Base-by-base conservation (phyloP, 2,113 vertebrate species). In the Morone saxatilis region DNA sequence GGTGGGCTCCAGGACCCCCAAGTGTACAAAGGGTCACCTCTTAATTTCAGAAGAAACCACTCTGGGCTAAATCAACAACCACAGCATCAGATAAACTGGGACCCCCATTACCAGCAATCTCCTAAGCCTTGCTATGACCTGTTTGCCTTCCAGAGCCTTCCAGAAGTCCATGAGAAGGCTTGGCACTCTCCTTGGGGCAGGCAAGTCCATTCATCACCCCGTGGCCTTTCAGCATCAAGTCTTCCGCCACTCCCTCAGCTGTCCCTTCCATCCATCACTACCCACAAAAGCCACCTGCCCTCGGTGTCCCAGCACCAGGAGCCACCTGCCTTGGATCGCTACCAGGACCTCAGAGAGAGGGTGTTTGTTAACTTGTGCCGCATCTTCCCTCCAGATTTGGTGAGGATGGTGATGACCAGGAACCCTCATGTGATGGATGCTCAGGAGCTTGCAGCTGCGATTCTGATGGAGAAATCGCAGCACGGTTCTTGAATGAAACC, bases 371-470 rank as follows among this genome's bases (percentile, higher is more conserved):
- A 99, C 92, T 87, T 99, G 92, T 98, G 97, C 83, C 97, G 98
- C 93, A 99, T 99, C 94, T 99, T 99, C 81, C 97, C 98, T 8
- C 90, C 96, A 0, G 97, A 99, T 53, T 91, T 98, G 5, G 98
- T 99, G 90, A 96, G 96, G 80, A 86, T 96, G 2, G 97, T 98
- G 61, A 99, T 99, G 98, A 96, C 95, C 67, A 96, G 96, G 83
- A 97, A 99, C 91, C 98, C 98, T 69, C 96, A 97, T 13, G 56
- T 98, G 91, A 96, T 93, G 0, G 98, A 99, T 2, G 96, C 98
- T 86, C 98, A 99, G 93, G 96, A 99, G 88, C 97, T 99, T 0
- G 98, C 98, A 1, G 98, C 98, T 17, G 97, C 97, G 66, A 99
- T 99, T 90, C 88, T 99, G 81, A 93, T 96, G 84, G 98, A 98